Evolutionary conservation across 30 jellyfish, hydroid and myxozoan genomes (phyloP).

Genomic region (Chironex yamaguchii): DNA sequence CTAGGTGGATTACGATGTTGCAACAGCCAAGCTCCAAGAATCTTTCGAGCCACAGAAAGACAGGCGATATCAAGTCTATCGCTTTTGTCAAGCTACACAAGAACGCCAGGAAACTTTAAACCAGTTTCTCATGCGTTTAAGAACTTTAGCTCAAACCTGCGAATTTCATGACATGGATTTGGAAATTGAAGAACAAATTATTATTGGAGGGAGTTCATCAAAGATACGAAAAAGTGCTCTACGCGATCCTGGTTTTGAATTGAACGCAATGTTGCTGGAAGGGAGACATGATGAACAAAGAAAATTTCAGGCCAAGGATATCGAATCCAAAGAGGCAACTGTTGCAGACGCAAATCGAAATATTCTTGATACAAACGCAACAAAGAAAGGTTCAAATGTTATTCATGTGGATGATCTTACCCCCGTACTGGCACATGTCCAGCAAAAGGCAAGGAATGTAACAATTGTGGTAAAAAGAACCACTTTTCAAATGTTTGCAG

Average conservation of each 20-base stretch:
- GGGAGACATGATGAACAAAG: slow-evolving; percentile 51
- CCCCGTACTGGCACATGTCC: slow-evolving; percentile 13
- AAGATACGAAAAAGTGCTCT: slow-evolving; percentile 10
- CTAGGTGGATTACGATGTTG: not conserved
- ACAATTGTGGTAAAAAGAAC: slow-evolving; percentile 10
- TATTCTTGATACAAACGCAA: not conserved
- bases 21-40: slow-evolving; percentile 10
- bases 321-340: not conserved
- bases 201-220: slow-evolving; percentile 35
- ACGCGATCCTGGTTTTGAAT: slow-evolving; percentile 3
- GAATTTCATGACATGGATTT: slow-evolving; percentile 7
- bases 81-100: slow-evolving; percentile 26
- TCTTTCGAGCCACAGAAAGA: slow-evolving; percentile 46
- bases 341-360: not conserved
- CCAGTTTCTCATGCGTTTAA: slow-evolving; percentile 11
- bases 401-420: slow-evolving; percentile 6
- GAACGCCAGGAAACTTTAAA: slow-evolving; percentile 22
- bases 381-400: too few relatives aligned
- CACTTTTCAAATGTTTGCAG: slow-evolving; percentile 18
- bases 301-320: not conserved
- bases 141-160: slow-evolving; percentile 13
- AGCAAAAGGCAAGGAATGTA: slow-evolving; percentile 26
- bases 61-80: slow-evolving; percentile 30
- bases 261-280: slow-evolving; percentile 15
- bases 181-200: slow-evolving; percentile 39